A percentile compares a stretch with the other conserved stretches of the same genome.
These are phyloP conservation scores for Rhinolophus sinicus DNA, from an alignment of 2,113 vertebrate genomes.

Conservation along the genomic window DNA sequence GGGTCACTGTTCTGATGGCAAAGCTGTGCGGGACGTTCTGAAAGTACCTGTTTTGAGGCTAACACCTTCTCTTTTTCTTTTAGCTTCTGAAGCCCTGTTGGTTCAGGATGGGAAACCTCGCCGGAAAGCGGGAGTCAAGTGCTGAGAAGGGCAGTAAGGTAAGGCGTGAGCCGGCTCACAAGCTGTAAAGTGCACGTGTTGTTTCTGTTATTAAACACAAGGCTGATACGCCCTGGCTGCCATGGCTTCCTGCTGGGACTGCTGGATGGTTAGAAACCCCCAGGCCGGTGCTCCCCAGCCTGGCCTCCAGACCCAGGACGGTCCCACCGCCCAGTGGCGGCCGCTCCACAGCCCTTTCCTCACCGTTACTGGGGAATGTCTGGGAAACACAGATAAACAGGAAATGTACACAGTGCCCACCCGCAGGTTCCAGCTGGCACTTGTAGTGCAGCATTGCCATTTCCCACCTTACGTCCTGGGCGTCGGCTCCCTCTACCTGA, in stretches of 20 bases:
- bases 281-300: too few relatives aligned
- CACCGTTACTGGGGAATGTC: neutral
- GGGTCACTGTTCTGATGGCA: neutral
- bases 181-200: too few relatives aligned
- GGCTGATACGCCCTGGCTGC: neutral
- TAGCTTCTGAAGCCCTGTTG: constrained; percentile 63
- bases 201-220: too few relatives aligned
- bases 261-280: neutral
- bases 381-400: neutral
- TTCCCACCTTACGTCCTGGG: too few relatives aligned
- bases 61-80: constrained; percentile 19
- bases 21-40: neutral
- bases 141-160: constrained; percentile 81
- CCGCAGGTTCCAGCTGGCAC: too few relatives aligned
- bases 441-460: too few relatives aligned
- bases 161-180: neutral
- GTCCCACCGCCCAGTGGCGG: neutral
- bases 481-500: too few relatives aligned
- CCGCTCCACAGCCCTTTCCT: neutral
- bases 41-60: neutral
- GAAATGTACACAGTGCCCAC: neutral
- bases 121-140: constrained; percentile 81
- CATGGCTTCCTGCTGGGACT: neutral
- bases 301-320: neutral
- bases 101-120: constrained; percentile 85